phyloP scores from a whole-genome alignment of 2,113 vertebrate genomes.

The Bos indicus region DNA sequence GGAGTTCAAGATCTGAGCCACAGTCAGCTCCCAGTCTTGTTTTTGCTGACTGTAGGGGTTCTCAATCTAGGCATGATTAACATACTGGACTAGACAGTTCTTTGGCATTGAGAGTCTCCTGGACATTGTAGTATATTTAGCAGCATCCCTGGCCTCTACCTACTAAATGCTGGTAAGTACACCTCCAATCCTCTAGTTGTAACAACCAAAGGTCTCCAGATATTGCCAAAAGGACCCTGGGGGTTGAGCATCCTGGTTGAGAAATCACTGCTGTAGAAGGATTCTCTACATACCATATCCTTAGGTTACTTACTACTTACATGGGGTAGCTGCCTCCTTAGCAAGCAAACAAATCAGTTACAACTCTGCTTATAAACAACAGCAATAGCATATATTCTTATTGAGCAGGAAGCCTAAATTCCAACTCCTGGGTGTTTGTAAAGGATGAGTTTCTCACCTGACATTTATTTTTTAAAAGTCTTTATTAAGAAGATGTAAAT shows the following conservation, averaged over 20 bases:
- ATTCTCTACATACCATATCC: neutral
- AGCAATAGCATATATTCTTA: neutral
- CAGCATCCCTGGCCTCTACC: neutral
- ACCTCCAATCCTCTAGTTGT: accelerated
- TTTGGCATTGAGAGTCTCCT: neutral
- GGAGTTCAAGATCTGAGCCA: no score
- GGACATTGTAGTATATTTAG: neutral
- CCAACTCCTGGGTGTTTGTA: neutral
- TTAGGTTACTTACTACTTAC: neutral
- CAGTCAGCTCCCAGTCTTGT: no score
- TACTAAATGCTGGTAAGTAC: neutral
- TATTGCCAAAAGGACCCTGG: neutral
- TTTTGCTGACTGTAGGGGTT: neutral
- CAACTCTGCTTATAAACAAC: neutral
- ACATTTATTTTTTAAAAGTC: neutral
- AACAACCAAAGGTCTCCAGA: neutral
- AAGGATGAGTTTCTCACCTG: neutral
- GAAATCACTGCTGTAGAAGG: neutral
- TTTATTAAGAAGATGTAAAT: neutral
- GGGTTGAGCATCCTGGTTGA: neutral
- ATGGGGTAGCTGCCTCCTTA: neutral
- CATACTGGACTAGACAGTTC: neutral
- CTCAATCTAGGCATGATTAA: neutral
- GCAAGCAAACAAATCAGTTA: neutral
- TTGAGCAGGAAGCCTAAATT: neutral